These are phyloP conservation scores for Parochlus steinenii DNA, from an alignment of 2,888 invertebrate genomes.

Conservation along the genomic window DNA sequence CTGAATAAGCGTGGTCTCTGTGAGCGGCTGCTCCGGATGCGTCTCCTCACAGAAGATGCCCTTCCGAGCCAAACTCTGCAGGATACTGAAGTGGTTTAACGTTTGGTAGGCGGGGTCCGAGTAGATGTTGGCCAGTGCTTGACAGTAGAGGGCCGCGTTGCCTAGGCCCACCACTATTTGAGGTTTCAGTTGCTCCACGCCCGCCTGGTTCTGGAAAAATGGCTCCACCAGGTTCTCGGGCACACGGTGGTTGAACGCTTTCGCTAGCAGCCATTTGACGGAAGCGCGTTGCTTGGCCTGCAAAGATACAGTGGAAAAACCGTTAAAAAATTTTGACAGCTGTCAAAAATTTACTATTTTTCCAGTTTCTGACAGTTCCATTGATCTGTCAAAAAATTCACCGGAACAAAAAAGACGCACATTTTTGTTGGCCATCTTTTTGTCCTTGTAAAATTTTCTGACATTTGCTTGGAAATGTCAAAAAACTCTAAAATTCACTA, in stretches of 20 bases:
- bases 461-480: too few species aligned
- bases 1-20: constrained; percentile 90
- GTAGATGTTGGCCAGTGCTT: constrained; percentile 87
- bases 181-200: constrained; percentile 85
- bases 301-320: too few species aligned
- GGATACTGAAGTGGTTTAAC: constrained; percentile 87
- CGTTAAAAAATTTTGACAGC: too few species aligned
- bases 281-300: constrained; percentile 94
- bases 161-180: constrained; percentile 80
- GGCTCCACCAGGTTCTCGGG: constrained; percentile 87
- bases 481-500: too few species aligned
- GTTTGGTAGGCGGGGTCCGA: constrained; percentile 92
- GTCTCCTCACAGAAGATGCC: constrained; percentile 59
- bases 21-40: constrained; percentile 70
- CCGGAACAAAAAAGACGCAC: too few species aligned
- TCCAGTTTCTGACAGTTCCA: too few species aligned
- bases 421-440: too few species aligned
- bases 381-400: too few species aligned
- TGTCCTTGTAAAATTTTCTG: too few species aligned
- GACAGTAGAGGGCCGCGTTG: constrained; percentile 87
- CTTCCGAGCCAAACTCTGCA: constrained; percentile 83
- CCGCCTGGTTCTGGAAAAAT: constrained; percentile 90
- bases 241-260: constrained; percentile 88
- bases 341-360: too few species aligned
- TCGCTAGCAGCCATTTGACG: constrained; percentile 89